phyloP scores from a whole-genome alignment of 2,888 invertebrate genomes.

The Acrobasis consociella region DNA sequence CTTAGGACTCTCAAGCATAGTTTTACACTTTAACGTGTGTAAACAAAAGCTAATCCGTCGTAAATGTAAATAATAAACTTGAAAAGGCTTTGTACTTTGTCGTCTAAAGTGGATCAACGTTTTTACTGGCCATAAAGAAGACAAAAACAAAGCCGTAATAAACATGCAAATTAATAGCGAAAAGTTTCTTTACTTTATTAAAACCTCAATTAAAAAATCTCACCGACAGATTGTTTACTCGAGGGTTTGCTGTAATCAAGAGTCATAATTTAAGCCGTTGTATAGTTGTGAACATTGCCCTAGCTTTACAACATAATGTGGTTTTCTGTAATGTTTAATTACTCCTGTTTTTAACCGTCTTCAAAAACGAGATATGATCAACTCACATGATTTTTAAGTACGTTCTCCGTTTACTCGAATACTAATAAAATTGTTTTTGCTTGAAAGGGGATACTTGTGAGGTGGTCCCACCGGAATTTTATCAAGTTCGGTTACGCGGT shows the following conservation, averaged over 20 bases:
- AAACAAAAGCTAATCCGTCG: conserved; percentile 3
- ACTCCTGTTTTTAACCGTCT: too few species aligned
- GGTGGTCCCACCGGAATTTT: too few species aligned
- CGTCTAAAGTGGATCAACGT: background rate
- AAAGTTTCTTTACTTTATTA: conserved; percentile 13
- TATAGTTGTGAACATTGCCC: background rate
- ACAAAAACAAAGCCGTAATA: background rate
- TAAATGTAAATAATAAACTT: background rate
- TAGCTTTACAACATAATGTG: background rate
- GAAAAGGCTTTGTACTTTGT: background rate
- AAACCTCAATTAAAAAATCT: conserved; percentile 18
- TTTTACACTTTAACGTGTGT: background rate
- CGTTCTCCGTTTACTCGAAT: too few species aligned
- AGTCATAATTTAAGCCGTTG: background rate
- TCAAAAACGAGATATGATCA: too few species aligned
- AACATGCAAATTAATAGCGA: conserved; percentile 17
- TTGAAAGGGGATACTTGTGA: too few species aligned
- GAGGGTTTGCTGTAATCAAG: conserved; percentile 7
- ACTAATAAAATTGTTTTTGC: too few species aligned
- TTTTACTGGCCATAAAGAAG: background rate
- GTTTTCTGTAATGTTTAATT: background rate
- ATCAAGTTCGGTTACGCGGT: too few species aligned
- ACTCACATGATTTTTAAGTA: too few species aligned
- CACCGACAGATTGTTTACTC: conserved; percentile 14
- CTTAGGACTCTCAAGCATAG: background rate